A percentile compares a stretch with the other conserved stretches of the same genome.
Evolutionary conservation across 2,113 vertebrate species (phyloP).

Genomic region (Ciconia maguari): DNA sequence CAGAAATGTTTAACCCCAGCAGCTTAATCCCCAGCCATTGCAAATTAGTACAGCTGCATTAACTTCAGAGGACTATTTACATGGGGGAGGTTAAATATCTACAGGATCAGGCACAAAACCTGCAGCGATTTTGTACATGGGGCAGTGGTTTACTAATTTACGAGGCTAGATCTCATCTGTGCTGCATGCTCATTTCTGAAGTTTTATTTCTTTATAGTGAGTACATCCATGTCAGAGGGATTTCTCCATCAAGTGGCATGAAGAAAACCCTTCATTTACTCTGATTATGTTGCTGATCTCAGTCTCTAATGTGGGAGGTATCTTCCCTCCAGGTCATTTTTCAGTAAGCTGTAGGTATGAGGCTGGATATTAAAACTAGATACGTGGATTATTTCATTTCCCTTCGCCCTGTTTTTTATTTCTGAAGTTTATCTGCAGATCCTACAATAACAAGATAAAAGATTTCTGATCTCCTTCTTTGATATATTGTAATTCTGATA

Average conservation of each 20-base stretch:
- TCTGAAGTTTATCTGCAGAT: background rate
- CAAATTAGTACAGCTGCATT: conserved; percentile 48
- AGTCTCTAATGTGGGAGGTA: background rate
- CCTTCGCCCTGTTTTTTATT: background rate
- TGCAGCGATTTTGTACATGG: background rate
- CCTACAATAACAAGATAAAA: background rate
- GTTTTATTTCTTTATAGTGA: background rate
- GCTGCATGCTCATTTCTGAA: background rate
- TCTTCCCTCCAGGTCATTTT: background rate
- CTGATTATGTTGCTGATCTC: background rate
- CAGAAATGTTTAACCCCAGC: background rate
- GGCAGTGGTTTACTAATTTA: background rate
- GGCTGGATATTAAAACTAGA: background rate
- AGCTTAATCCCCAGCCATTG: background rate
- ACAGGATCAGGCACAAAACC: background rate
- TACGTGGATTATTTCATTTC: background rate
- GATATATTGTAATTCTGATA: background rate
- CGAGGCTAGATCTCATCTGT: background rate
- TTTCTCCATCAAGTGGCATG: background rate
- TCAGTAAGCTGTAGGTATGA: background rate
- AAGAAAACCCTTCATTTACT: background rate
- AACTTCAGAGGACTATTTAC: background rate
- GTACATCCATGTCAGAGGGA: background rate
- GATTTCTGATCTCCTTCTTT: background rate
- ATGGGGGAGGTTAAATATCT: background rate